Percentiles rank a stretch among this genome's conserved stretches.
Evolutionary conservation across 2,113 vertebrate genomes (phyloP).

Genomic region (Lampris incognitus): DNA sequence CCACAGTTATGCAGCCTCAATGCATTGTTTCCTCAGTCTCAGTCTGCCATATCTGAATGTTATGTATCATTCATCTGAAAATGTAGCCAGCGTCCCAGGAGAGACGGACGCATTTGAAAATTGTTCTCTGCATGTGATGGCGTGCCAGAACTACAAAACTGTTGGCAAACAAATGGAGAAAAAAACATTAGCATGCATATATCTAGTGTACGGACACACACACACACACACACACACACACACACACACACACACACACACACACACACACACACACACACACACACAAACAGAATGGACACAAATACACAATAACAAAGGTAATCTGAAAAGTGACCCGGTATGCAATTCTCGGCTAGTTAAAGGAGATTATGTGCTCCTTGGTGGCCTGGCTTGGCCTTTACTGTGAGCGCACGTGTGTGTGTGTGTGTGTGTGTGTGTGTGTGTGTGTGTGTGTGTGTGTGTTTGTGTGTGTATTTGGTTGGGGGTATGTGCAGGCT

Average conservation of each 20-base stretch:
- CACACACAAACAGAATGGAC: slow-evolving; percentile 3
- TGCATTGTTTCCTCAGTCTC: too few relatives aligned
- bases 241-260: slow-evolving; percentile 1
- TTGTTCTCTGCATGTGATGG: not conserved
- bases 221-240: slow-evolving; percentile 15
- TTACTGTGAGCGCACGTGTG: not conserved
- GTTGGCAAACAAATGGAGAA: slow-evolving; percentile 45
- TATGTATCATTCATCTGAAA: too few relatives aligned
- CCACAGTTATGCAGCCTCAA: too few relatives aligned
- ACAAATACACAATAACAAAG: slow-evolving; percentile 7
- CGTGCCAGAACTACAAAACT: slow-evolving; percentile 17
- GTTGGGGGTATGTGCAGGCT: not conserved
- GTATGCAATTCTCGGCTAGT: slow-evolving; percentile 56
- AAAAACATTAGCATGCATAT: slow-evolving; percentile 22
- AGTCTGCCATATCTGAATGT: too few relatives aligned
- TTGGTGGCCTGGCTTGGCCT: slow-evolving; percentile 26
- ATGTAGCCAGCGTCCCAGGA: too few relatives aligned
- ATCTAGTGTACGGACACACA: not conserved
- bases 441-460: not conserved
- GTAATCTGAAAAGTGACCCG: slow-evolving; percentile 70
- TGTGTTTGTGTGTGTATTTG: slow-evolving; percentile 5
- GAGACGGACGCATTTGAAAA: not conserved
- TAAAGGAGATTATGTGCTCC: slow-evolving; percentile 75
- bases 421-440: not conserved
- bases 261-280: slow-evolving; percentile 8